Evolutionary conservation across 2,797 vertebrate species (phyloP), one percentile per base, ranked within the genome.

Genomic region (Staurois parvus): DNA sequence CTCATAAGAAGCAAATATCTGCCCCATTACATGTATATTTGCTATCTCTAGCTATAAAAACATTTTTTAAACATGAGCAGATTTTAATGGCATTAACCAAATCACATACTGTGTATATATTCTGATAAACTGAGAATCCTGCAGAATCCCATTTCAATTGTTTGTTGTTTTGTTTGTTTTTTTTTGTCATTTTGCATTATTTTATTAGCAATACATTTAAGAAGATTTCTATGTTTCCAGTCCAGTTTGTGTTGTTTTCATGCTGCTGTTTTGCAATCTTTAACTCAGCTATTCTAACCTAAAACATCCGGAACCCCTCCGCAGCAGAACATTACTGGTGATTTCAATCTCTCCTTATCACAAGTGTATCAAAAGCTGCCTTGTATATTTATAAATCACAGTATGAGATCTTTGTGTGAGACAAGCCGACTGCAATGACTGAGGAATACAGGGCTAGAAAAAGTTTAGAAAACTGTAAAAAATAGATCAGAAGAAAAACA

Each of bases 371-470:
- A 45, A 75, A 66, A 66, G 64, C n/a, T 11, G 64, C 13, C 28
- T 66, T 72, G 29, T 66, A 29, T 19, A 66, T 66, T 66, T 29
- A 21, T 42, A 79, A 67, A 79, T 40, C 76, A 24, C 76, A 79
- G 76, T 56, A 17, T 66, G 76, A 21, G 32, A 26, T 66, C 62
- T 79, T 56, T 67, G 76, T 42, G n/a, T 79, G 59, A 79, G n/a
- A 67, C n/a, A 66, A 67, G 62, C 40, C 15, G 66, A 40, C 29
- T n/a, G 75, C 75, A 9, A n/a, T 26, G 59, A 64, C 21, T 9
- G 59, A 64, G 59, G 59, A 64, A 26, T 66, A 66, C 2, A 66
- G 64, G 26, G 10, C 64, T 15, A 66, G 26, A 8, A 28, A 28
- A 28, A 28, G 10, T 28, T 66, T 66, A 15, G 64, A 13, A 66